Conservation (phyloP, 2,888 invertebrate genomes). For the Hemithea aestivaria region DNA sequence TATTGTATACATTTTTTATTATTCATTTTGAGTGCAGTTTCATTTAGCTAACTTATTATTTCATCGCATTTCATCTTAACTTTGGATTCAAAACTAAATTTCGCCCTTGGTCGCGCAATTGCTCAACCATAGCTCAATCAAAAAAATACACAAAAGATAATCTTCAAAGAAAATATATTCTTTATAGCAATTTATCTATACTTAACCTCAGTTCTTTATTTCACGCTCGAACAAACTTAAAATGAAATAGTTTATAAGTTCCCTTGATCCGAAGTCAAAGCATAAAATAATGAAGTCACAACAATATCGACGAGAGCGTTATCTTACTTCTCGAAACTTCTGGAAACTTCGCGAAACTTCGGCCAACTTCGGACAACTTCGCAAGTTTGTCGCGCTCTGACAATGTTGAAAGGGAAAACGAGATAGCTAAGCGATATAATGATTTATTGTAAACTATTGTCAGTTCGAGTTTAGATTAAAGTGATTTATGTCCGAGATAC, state of each 20-base stretch:
- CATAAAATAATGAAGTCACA: constrained; percentile 4
- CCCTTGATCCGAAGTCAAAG: constrained; percentile 6
- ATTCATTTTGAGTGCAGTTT: too few relatives aligned
- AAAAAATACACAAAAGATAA: too few relatives aligned
- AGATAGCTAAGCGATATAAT: constrained; percentile 20
- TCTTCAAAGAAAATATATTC: too few relatives aligned
- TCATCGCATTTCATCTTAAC: too few relatives aligned
- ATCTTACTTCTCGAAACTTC: constrained; percentile 13
- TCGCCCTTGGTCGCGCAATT: too few relatives aligned
- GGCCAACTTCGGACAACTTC: constrained; percentile 16
- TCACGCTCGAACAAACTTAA: too few relatives aligned
- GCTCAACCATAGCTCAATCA: too few relatives aligned
- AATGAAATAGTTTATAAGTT: neutral
- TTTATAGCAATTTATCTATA: too few relatives aligned
- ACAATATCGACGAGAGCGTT: constrained; percentile 15
- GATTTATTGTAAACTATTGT: constrained; percentile 13
- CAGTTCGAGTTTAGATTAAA: constrained; percentile 6
- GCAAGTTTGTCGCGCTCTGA: constrained; percentile 18
- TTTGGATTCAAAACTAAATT: too few relatives aligned
- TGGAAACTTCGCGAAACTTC: constrained; percentile 14
- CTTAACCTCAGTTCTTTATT: too few relatives aligned
- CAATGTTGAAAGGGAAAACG: constrained; percentile 24
- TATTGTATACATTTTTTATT: too few relatives aligned
- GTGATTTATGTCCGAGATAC: constrained; percentile 7
- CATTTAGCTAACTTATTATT: too few relatives aligned